Conservation (phyloP, 2,888 invertebrate genomes). For the Pyrocoelia pectoralis region DNA sequence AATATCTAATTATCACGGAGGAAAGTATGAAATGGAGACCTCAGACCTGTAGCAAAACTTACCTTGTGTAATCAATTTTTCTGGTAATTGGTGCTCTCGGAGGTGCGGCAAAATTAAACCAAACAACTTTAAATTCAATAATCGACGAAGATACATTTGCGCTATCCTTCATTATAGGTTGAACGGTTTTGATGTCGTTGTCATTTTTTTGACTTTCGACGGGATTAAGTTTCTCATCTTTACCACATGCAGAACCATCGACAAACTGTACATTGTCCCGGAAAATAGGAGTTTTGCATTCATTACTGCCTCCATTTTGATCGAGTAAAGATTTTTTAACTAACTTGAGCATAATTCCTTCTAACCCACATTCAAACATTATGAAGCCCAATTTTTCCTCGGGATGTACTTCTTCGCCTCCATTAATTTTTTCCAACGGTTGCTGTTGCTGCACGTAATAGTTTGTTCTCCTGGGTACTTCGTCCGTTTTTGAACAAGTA, state of each 20-base stretch:
- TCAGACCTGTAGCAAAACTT: too few species aligned
- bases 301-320: slow-evolving; percentile 56
- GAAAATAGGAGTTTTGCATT: slow-evolving; percentile 15
- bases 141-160: slow-evolving; percentile 86
- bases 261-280: slow-evolving; percentile 20
- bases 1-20: too few species aligned
- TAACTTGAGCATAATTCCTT: slow-evolving; percentile 85
- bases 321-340: slow-evolving; percentile 80
- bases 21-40: too few species aligned
- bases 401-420: slow-evolving; percentile 62
- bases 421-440: slow-evolving; percentile 12
- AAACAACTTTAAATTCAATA: slow-evolving; percentile 88
- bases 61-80: slow-evolving; percentile 93
- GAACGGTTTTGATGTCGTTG: background rate
- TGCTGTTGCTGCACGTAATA: slow-evolving; percentile 62
- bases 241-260: background rate
- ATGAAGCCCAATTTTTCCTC: slow-evolving; percentile 86
- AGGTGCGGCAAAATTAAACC: slow-evolving; percentile 98
- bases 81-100: slow-evolving; percentile 92
- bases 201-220: background rate
- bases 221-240: background rate
- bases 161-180: slow-evolving; percentile 65
- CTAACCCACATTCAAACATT: slow-evolving; percentile 96
- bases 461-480: slow-evolving; percentile 65
- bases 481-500: slow-evolving; percentile 76